These are phyloP conservation scores for Hypercompe scribonia DNA, from an alignment of 2,888 invertebrate species.

Conservation along the genomic window DNA sequence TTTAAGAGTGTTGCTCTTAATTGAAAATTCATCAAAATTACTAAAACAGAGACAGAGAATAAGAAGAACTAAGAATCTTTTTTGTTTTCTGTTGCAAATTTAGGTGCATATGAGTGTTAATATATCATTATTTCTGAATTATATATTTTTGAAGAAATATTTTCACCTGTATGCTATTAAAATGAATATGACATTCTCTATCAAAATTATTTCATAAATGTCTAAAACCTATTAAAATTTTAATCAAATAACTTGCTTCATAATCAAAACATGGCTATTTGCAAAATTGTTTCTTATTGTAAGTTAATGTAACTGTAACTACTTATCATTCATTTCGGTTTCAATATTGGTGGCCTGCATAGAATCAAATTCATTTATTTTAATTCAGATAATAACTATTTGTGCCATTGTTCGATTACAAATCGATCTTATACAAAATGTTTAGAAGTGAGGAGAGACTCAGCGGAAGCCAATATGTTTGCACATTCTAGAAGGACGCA, in stretches of 20 bases:
- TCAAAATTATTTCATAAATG: slow-evolving; percentile 12
- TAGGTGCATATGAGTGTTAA: neutral
- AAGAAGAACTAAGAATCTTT: neutral
- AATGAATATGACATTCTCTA: neutral
- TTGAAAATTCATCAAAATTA: neutral
- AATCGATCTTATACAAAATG: neutral
- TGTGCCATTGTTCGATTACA: neutral
- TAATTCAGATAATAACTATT: neutral
- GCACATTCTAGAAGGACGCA: neutral
- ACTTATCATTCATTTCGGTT: neutral
- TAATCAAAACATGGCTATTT: neutral
- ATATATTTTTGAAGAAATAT: neutral
- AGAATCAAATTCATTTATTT: neutral
- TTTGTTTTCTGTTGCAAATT: neutral
- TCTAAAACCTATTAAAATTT: slow-evolving; percentile 7
- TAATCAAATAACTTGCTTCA: slow-evolving; percentile 2
- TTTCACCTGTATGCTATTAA: neutral
- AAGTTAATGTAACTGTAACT: neutral
- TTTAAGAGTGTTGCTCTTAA: neutral
- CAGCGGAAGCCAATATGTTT: neutral
- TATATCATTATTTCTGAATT: neutral
- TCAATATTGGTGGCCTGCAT: neutral
- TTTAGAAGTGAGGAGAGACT: neutral
- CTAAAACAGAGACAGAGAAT: too few species aligned
- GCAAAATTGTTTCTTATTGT: neutral